Percentiles rank a stretch among this genome's conserved stretches.
Conservation (phyloP, 2,888 invertebrate species). For the Tridacna gigas region DNA sequence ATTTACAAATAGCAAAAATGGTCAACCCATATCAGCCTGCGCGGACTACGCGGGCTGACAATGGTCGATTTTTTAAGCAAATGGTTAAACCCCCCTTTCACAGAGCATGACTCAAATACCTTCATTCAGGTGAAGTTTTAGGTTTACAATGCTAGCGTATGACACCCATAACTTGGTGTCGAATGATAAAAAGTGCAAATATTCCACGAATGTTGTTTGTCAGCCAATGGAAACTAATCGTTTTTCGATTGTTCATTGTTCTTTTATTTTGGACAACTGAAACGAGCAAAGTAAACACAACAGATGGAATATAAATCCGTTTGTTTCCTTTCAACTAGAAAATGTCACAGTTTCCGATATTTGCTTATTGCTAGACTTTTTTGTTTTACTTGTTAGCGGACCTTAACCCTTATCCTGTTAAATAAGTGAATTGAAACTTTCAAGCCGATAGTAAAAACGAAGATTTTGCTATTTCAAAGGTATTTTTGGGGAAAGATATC, state of each 20-base stretch:
- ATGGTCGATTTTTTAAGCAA: neutral
- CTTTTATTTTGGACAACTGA: neutral
- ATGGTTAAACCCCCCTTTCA: neutral
- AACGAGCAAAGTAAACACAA: neutral
- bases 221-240: neutral
- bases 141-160: neutral
- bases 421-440: too few species aligned
- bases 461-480: too few species aligned
- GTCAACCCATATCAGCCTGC: too few species aligned
- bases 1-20: too few species aligned
- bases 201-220: neutral
- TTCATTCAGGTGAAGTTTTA: neutral
- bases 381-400: too few species aligned
- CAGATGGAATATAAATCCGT: slow-evolving; percentile 9
- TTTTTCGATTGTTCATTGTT: slow-evolving; percentile 10
- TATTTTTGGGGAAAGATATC: too few species aligned
- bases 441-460: too few species aligned
- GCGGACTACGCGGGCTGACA: neutral
- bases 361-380: too few species aligned
- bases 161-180: neutral
- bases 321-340: neutral
- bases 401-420: too few species aligned
- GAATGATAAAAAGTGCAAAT: neutral
- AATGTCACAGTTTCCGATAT: too few species aligned
- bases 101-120: neutral